These are phyloP conservation scores for Panulirus ornatus DNA, from an alignment of 1,140 invertebrate species.

Conservation along the genomic window DNA sequence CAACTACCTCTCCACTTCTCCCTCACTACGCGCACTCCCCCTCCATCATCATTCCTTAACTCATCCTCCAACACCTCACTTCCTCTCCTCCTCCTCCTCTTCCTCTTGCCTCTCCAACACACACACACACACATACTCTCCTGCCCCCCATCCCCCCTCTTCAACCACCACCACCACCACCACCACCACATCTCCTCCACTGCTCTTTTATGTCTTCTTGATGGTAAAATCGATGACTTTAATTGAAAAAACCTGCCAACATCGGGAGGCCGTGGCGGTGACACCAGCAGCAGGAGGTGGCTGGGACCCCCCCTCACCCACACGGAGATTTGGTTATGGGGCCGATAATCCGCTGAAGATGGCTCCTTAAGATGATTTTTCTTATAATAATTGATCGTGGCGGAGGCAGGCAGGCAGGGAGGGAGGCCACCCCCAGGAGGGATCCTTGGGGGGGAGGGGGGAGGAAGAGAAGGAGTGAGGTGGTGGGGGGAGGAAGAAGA, in stretches of 20 bases:
- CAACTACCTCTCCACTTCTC: neutral
- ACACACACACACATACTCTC: neutral
- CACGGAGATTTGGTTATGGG: conserved; percentile 52
- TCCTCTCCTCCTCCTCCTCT: neutral
- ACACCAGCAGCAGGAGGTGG: conserved; percentile 39
- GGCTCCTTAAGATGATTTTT: conserved; percentile 42
- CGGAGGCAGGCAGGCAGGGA: neutral
- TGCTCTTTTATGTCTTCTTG: conserved; percentile 59
- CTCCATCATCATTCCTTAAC: no score
- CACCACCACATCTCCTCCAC: conserved; percentile 41
- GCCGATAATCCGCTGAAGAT: conserved; percentile 45
- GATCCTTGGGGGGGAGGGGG: neutral
- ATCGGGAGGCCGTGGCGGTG: conserved; percentile 41
- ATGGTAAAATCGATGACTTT: conserved; percentile 69
- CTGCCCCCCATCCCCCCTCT: neutral
- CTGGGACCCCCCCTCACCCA: neutral
- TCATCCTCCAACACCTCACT: conserved; percentile 13
- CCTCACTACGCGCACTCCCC: neutral
- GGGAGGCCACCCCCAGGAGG: no score
- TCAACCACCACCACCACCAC: conserved; percentile 26
- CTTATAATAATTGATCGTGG: conserved; percentile 56
- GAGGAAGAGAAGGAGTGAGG: neutral
- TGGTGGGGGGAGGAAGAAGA: neutral
- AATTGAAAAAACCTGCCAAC: conserved; percentile 67
- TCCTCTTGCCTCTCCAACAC: conserved; percentile 19